Conservation (phyloP, 2,797 vertebrate genomes). For the Craterocephalus amniculus region DNA sequence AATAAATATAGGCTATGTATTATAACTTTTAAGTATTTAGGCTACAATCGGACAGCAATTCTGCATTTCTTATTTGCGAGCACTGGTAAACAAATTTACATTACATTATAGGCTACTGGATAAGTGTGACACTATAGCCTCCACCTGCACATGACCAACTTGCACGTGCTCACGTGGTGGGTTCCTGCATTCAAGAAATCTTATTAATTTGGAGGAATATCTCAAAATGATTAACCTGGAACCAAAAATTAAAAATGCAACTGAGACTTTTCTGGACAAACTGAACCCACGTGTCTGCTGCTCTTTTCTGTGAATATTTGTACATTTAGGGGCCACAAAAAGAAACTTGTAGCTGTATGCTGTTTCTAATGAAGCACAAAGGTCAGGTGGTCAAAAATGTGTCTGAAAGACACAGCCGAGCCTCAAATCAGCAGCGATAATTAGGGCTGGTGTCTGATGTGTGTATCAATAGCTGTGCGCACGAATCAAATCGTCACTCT, state of each 20-base stretch:
- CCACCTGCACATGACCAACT: not conserved
- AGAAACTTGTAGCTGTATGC: not conserved
- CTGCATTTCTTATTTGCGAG: not conserved
- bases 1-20: too few species aligned
- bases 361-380: not conserved
- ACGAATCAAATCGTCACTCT: constrained; percentile 7
- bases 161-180: not conserved
- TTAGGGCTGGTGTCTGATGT: not conserved
- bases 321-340: not conserved
- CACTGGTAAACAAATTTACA: not conserved
- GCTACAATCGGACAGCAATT: not conserved
- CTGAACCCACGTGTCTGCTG: not conserved
- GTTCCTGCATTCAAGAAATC: not conserved
- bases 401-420: constrained; percentile 13
- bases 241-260: constrained; percentile 3
- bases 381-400: constrained; percentile 11
- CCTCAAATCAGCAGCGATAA: constrained; percentile 1
- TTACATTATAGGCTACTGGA: not conserved
- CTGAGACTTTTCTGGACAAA: not conserved
- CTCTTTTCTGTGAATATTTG: not conserved
- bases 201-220: not conserved
- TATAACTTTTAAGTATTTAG: not conserved
- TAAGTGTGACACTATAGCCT: not conserved
- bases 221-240: not conserved
- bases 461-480: constrained; percentile 1